phyloP scores from a whole-genome alignment of 2,797 vertebrate genomes.

The Hippoglossus hippoglossus region DNA sequence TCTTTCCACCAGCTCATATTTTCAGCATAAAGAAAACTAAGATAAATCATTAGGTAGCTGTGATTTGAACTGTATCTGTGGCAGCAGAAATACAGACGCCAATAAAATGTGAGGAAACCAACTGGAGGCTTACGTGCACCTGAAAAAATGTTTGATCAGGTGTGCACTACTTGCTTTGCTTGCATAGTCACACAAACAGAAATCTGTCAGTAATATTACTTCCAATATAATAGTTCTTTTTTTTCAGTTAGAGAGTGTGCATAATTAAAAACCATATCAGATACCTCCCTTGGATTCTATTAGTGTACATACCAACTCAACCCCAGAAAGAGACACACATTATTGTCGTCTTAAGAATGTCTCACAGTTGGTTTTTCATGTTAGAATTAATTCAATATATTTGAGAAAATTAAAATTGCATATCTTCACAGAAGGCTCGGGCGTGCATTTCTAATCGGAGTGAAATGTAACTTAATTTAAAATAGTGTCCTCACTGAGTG shows the following conservation, averaged over 20 bases:
- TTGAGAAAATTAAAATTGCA: conserved; percentile 69
- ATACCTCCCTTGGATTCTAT: conserved; percentile 36
- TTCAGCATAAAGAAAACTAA: conserved; percentile 12
- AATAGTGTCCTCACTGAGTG: conserved; percentile 42
- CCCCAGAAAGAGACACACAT: conserved; percentile 36
- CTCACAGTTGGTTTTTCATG: conserved; percentile 55
- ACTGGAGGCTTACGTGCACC: conserved; percentile 29
- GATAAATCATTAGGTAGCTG: not conserved
- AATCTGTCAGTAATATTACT: conserved; percentile 45
- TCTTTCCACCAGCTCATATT: not conserved
- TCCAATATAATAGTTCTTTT: conserved; percentile 24
- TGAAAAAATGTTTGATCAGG: conserved; percentile 30
- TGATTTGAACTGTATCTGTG: conserved; percentile 23
- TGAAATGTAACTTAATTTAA: conserved; percentile 63
- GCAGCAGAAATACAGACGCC: conserved; percentile 14
- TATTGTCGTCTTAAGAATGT: conserved; percentile 48
- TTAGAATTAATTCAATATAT: conserved; percentile 59
- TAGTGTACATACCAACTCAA: conserved; percentile 36
- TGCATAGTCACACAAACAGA: conserved; percentile 41
- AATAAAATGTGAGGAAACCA: conserved; percentile 24
- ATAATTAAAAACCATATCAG: conserved; percentile 48
- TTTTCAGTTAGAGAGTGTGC: conserved; percentile 32
- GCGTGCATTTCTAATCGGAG: conserved; percentile 64
- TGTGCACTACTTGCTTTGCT: no score
- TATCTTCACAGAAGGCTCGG: conserved; percentile 66